A percentile compares a stretch with the other conserved stretches of the same genome.
phyloP scores from a whole-genome alignment of 2,113 vertebrate species.

The Neotragus pygmaeus region DNA sequence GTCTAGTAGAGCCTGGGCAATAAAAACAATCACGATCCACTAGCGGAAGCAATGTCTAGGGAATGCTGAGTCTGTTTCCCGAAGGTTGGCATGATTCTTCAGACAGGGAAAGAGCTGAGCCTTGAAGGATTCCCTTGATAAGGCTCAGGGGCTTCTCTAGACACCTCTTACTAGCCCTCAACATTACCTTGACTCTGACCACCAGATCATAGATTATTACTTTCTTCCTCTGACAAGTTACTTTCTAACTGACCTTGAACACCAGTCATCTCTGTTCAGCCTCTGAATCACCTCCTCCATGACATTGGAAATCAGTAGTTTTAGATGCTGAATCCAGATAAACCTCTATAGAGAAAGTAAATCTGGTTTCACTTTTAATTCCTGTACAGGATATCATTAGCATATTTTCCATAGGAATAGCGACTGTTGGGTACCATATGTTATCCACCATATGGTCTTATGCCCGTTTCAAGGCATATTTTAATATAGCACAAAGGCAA shows the following conservation, averaged over 20 bases:
- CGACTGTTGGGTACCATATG: constrained; percentile 42
- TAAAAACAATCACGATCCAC: neutral
- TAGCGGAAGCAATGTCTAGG: neutral
- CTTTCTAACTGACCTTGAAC: neutral
- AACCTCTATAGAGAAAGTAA: constrained; percentile 11
- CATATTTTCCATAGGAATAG: constrained; percentile 53
- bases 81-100: neutral
- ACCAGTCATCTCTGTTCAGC: neutral
- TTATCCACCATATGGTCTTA: constrained; percentile 30
- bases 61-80: neutral
- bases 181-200: neutral
- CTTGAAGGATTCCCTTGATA: neutral
- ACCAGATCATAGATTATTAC: neutral
- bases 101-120: neutral
- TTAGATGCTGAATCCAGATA: constrained; percentile 39
- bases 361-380: constrained; percentile 49
- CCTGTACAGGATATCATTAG: constrained; percentile 38
- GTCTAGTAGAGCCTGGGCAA: neutral
- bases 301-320: constrained; percentile 46
- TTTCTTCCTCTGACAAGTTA: neutral
- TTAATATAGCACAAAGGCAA: constrained; percentile 44
- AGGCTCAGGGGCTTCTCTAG: neutral
- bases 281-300: neutral
- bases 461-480: constrained; percentile 36
- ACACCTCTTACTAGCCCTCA: neutral